phyloP scores from a whole-genome alignment of 2,113 vertebrate genomes.

The Elachura formosa region DNA sequence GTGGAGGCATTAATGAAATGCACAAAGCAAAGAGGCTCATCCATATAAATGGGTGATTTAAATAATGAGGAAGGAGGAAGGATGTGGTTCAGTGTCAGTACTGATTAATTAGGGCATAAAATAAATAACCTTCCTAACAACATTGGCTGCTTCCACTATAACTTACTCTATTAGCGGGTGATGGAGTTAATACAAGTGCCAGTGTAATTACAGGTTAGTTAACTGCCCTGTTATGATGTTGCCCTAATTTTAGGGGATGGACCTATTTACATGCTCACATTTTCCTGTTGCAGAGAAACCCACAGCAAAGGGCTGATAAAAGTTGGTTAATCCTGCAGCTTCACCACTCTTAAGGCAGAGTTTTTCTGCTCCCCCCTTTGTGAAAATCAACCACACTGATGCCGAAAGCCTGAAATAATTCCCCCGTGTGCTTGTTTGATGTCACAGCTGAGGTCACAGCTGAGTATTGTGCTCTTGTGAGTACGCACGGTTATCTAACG shows the following conservation, averaged over 20 bases:
- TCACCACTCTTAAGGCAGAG: not conserved
- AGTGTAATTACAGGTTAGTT: slow-evolving; percentile 77
- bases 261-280: not conserved
- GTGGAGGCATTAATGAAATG: slow-evolving; percentile 90
- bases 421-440: slow-evolving; percentile 63
- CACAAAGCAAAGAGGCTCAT: slow-evolving; percentile 77
- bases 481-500: slow-evolving; percentile 68
- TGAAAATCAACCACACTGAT: not conserved
- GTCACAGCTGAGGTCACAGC: slow-evolving; percentile 68
- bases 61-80: slow-evolving; percentile 90
- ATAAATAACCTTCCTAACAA: slow-evolving; percentile 77
- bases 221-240: slow-evolving; percentile 43
- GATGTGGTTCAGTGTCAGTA: slow-evolving; percentile 89
- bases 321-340: not conserved
- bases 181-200: slow-evolving; percentile 77
- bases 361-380: not conserved
- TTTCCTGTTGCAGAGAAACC: not conserved
- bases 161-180: slow-evolving; percentile 72
- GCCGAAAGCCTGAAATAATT: slow-evolving; percentile 36
- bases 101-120: slow-evolving; percentile 94
- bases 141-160: slow-evolving; percentile 70
- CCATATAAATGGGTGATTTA: slow-evolving; percentile 92
- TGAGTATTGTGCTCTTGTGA: slow-evolving; percentile 54
- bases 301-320: not conserved
- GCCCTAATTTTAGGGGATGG: slow-evolving; percentile 33